Conservation (phyloP, 2,113 vertebrate genomes). For the Cynopterus brachyotis region DNA sequence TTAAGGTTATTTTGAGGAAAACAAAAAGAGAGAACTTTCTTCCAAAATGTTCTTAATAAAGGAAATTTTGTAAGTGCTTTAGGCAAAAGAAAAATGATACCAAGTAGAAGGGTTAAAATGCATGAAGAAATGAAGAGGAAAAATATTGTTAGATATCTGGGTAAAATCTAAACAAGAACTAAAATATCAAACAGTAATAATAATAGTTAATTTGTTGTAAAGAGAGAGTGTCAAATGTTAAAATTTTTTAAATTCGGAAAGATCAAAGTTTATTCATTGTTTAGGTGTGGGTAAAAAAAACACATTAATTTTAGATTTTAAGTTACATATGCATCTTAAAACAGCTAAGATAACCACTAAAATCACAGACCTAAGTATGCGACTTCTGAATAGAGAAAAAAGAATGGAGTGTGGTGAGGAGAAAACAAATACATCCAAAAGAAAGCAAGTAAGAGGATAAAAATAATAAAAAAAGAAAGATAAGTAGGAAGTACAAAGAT, state of each 20-base stretch:
- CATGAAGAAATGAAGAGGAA: neutral
- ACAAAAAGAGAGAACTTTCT: neutral
- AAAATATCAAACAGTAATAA: slow-evolving; percentile 3
- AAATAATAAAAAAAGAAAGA: neutral
- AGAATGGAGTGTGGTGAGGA: neutral
- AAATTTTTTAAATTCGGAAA: neutral
- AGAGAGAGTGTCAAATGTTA: neutral
- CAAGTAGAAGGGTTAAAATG: neutral
- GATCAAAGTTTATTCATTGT: neutral
- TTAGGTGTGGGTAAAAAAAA: neutral
- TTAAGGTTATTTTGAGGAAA: neutral
- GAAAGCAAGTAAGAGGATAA: neutral
- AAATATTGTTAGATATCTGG: neutral
- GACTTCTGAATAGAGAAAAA: neutral
- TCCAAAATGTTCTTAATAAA: neutral
- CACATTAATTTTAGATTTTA: neutral
- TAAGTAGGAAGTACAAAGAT: neutral
- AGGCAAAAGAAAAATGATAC: neutral
- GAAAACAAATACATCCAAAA: neutral
- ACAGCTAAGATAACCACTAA: neutral
- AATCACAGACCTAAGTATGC: neutral
- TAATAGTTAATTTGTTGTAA: neutral
- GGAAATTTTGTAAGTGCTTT: neutral
- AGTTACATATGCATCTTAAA: neutral
- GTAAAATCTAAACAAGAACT: neutral